Percentiles rank a stretch among this genome's conserved stretches.
These are phyloP conservation scores for Pangasius sanitwongsei DNA, from an alignment of 2,797 vertebrate species.

Conservation along the genomic window DNA sequence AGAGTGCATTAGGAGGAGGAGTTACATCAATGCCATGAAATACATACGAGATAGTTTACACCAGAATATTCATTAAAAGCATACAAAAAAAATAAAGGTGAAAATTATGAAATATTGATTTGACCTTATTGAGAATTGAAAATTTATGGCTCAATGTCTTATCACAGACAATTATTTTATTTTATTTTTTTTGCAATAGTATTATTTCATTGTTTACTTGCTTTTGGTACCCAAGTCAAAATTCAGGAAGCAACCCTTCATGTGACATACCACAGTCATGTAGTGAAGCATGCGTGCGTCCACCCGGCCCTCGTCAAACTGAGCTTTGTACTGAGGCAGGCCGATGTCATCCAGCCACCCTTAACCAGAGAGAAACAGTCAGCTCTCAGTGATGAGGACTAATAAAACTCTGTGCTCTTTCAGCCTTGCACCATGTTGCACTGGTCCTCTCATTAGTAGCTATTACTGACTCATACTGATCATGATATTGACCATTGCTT, in stretches of 20 bases:
- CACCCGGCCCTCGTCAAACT: slow-evolving; percentile 94
- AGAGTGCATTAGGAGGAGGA: too few relatives aligned
- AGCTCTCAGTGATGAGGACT: background rate
- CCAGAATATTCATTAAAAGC: background rate
- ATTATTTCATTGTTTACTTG: background rate
- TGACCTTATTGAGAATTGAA: background rate
- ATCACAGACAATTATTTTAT: too few relatives aligned
- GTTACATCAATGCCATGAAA: background rate
- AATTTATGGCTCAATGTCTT: background rate
- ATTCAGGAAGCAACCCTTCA: too few relatives aligned
- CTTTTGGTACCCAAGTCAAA: background rate
- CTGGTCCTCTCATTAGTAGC: background rate
- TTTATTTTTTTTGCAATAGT: too few relatives aligned
- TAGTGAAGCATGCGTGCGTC: slow-evolving; percentile 93
- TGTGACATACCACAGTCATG: slow-evolving; percentile 88
- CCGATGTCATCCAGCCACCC: slow-evolving; percentile 99
- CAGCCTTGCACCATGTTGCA: background rate
- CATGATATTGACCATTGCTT: background rate
- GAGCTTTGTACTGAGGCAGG: slow-evolving; percentile 94
- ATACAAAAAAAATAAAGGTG: background rate
- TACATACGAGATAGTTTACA: background rate
- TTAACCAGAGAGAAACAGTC: slow-evolving; percentile 52
- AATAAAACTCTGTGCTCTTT: background rate
- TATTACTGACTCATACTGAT: background rate
- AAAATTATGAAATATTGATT: background rate